Percentiles rank a stretch among this genome's conserved stretches.
Evolutionary conservation across 1,140 invertebrate species (phyloP).

Genomic region (Gonatopus flavifemur): DNA sequence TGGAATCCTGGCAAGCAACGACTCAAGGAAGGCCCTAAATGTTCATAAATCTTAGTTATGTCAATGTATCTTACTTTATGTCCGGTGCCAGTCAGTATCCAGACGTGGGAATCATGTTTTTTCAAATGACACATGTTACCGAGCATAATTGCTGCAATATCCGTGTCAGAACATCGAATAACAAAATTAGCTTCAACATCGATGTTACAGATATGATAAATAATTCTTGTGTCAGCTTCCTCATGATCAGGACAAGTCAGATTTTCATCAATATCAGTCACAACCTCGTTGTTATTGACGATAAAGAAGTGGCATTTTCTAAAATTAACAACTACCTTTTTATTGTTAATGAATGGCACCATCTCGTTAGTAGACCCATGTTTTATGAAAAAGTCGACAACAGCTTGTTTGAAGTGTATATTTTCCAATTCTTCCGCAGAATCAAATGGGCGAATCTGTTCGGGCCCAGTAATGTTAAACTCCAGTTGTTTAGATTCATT

Average conservation of each 20-base stretch:
- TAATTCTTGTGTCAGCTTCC: neutral
- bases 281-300: too few species aligned
- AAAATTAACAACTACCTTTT: neutral
- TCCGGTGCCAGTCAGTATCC: neutral
- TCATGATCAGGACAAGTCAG: neutral
- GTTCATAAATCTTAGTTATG: neutral
- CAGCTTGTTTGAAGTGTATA: too few species aligned
- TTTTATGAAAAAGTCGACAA: too few species aligned
- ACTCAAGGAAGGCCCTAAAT: neutral
- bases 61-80: neutral
- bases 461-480: too few species aligned
- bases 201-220: too few species aligned
- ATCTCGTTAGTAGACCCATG: neutral
- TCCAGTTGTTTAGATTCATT: slow-evolving; percentile 2
- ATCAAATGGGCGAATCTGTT: neutral
- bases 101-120: too few species aligned
- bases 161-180: too few species aligned
- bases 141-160: too few species aligned
- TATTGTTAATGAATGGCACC: neutral
- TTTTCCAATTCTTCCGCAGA: neutral
- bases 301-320: too few species aligned
- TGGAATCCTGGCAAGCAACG: neutral
- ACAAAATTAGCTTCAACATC: too few species aligned
- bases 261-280: neutral
- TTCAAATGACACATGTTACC: too few species aligned